Evolutionary conservation across 2,113 vertebrate species (phyloP).

Genomic region (Sceloporus tristichus): DNA sequence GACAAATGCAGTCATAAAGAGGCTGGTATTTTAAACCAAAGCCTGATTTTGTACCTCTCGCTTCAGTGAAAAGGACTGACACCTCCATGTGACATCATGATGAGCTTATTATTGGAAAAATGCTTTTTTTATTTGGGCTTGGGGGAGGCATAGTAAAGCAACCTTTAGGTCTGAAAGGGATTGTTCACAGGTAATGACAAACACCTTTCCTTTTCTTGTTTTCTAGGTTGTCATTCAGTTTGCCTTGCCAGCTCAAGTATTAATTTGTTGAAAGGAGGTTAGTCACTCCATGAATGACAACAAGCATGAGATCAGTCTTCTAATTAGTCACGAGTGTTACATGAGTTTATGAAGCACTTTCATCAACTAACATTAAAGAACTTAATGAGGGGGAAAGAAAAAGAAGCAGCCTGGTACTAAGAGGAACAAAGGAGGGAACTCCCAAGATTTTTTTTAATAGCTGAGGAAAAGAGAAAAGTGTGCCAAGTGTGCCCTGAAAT

Average conservation of each 20-base stretch:
- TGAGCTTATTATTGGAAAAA: conserved; percentile 24
- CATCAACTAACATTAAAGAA: not conserved
- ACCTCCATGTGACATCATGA: not conserved
- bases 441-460: not conserved
- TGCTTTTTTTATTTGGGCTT: not conserved
- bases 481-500: not conserved
- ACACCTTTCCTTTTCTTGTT: not conserved
- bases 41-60: not conserved
- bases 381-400: not conserved
- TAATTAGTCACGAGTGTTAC: not conserved
- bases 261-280: not conserved
- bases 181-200: not conserved
- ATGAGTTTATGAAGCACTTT: rapidly evolving
- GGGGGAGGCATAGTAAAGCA: not conserved
- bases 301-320: not conserved
- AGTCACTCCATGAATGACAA: not conserved
- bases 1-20: not conserved
- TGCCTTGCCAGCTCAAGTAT: not conserved
- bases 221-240: not conserved
- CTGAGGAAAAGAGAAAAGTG: not conserved
- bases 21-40: not conserved
- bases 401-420: not conserved
- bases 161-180: rapidly evolving
- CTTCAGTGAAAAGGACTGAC: not conserved
- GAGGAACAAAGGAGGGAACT: not conserved